Conservation (phyloP, 2,113 vertebrate genomes). For the Thinocorus orbignyianus region DNA sequence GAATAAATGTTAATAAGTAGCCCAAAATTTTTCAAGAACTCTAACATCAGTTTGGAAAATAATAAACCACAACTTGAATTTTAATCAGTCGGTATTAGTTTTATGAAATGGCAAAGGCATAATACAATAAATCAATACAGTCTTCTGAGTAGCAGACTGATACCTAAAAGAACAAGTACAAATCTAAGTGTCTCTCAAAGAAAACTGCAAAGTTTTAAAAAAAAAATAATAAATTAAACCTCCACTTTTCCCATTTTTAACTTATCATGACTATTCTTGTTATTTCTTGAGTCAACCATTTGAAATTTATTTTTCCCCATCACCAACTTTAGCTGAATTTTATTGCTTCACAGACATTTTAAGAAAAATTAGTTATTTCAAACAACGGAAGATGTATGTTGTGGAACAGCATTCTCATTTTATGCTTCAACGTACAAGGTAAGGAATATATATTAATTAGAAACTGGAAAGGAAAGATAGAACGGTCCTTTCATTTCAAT, state of each 20-base stretch:
- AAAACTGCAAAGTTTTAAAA: background rate
- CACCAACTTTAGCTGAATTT: background rate
- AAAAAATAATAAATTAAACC: background rate
- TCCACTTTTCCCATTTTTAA: background rate
- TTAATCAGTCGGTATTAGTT: background rate
- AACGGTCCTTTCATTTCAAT: background rate
- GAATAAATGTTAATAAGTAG: background rate
- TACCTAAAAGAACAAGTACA: background rate
- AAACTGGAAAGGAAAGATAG: background rate
- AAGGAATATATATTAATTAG: background rate
- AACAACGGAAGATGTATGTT: background rate
- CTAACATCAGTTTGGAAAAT: background rate
- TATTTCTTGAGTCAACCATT: background rate
- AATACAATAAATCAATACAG: background rate
- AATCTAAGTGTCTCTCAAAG: background rate
- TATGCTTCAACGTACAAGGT: background rate
- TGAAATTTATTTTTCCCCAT: background rate
- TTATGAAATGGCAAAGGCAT: background rate
- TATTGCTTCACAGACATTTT: background rate
- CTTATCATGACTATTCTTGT: background rate
- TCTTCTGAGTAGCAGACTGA: background rate
- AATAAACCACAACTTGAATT: background rate
- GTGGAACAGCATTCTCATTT: background rate
- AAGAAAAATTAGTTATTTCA: background rate
- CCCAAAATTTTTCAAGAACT: background rate